Base-by-base conservation (phyloP, 2,113 vertebrate genomes). In the Aegithalos caudatus region DNA sequence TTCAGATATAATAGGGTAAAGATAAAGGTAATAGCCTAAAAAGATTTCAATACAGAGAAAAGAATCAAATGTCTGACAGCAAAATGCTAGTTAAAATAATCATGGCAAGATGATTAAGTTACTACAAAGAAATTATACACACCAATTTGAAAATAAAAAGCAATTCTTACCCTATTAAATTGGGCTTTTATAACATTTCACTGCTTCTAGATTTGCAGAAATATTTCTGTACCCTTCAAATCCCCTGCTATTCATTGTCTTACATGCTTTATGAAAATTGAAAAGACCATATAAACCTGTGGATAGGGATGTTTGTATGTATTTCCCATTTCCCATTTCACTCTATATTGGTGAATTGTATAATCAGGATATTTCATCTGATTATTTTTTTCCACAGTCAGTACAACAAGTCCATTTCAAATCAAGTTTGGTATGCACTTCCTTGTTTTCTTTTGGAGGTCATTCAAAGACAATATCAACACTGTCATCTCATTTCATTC, bases 381-480 rank as follows among this genome's bases (percentile, higher is more conserved):
- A 94, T 91, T 83, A 23, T 82, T 62, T 65, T 90, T 86, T 92
- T 73, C 24, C 65, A 50, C 48, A 92, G 65, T 66, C 76, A 89
- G 86, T 94, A 87, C 61, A 88, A 96, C 82, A 91, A 94, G 79
- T 81, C 96, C 85, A 95, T 97, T 97, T 97, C 95, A 96, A 97
- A 95, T 93, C 67, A 96, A 95, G 70, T 97, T 97, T 96, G 91
- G 92, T 90, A 97, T 97, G 97, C 72, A 94, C 89, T 97, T 97
- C 96, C 85, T 97, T 88, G 96, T 98, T 94, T 97, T 85, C 73
- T 95, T 83, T 92, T 95, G 78, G 94, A 98, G 97, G 95, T 97
- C 96, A 81, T 92, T 96, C 97, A 98, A 96, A 97, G 96, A 83
- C 96, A 96, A 89, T 93, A 97, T 92, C 90, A 91, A 93, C 67